These are phyloP conservation scores for Drosophila equinoxialis DNA, from an alignment of 1,140 invertebrate species.

Conservation along the genomic window DNA sequence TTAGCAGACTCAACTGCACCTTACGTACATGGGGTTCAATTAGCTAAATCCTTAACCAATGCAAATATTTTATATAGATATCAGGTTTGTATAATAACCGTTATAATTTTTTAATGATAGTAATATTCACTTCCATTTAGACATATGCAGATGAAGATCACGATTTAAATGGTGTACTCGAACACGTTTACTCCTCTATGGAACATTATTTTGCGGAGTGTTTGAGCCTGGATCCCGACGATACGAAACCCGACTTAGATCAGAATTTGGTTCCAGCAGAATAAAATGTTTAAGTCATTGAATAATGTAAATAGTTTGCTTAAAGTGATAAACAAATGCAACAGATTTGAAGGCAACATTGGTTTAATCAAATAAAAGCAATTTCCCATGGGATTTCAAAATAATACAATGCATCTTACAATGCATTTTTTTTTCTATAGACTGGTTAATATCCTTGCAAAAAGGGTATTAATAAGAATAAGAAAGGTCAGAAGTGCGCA, in stretches of 20 bases:
- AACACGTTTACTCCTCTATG: slow-evolving; percentile 93
- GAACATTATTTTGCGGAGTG: slow-evolving; percentile 93
- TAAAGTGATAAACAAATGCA: too few relatives aligned
- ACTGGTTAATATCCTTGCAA: too few relatives aligned
- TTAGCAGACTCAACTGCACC: slow-evolving; percentile 94
- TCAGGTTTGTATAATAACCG: slow-evolving; percentile 86
- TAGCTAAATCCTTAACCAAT: slow-evolving; percentile 93
- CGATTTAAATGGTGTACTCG: slow-evolving; percentile 89
- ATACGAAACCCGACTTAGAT: slow-evolving; percentile 82
- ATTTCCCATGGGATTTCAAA: too few relatives aligned
- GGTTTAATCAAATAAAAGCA: too few relatives aligned
- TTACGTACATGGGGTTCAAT: slow-evolving; percentile 94
- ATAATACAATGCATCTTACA: too few relatives aligned
- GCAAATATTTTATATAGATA: slow-evolving; percentile 94
- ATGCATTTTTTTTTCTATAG: too few relatives aligned
- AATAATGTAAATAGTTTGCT: slow-evolving; percentile 39
- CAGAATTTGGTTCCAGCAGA: slow-evolving; percentile 78
- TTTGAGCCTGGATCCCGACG: slow-evolving; percentile 91
- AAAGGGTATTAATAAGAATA: too few relatives aligned
- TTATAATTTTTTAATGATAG: not conserved
- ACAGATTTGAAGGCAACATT: too few relatives aligned
- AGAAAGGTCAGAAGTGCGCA: too few relatives aligned
- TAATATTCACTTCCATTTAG: slow-evolving; percentile 82
- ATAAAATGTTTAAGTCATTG: slow-evolving; percentile 42
- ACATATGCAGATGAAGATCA: slow-evolving; percentile 93